Percentiles rank a stretch among this genome's conserved stretches.
Evolutionary conservation across 2,113 vertebrate genomes (phyloP).

Genomic region (Pterophyllum scalare): DNA sequence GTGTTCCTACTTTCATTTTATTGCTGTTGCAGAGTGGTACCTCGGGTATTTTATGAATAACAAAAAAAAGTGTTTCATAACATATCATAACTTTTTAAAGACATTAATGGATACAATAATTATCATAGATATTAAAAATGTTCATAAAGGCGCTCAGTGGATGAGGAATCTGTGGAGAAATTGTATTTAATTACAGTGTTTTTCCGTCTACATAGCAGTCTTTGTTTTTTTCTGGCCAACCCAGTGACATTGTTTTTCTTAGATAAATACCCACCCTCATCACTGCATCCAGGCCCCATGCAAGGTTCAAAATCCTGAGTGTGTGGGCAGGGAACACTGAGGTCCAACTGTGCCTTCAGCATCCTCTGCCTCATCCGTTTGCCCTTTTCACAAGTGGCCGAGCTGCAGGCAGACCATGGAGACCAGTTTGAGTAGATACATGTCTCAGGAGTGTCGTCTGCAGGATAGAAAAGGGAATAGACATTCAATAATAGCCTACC

Average conservation of each 20-base stretch:
- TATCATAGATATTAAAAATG: background rate
- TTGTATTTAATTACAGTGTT: slow-evolving; percentile 1
- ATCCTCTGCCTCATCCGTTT: slow-evolving; percentile 98
- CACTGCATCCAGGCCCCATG: slow-evolving; percentile 97
- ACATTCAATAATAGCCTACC: background rate
- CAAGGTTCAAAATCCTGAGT: slow-evolving; percentile 98
- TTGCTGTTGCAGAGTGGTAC: background rate
- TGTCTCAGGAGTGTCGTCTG: slow-evolving; percentile 98
- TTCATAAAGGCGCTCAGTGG: background rate
- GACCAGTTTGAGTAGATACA: slow-evolving; percentile 99
- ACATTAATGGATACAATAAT: slow-evolving; percentile 1
- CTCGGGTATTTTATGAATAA: slow-evolving; percentile 10
- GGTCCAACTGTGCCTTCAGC: slow-evolving; percentile 97
- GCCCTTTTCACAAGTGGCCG: slow-evolving; percentile 97
- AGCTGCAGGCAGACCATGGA: slow-evolving; percentile 98
- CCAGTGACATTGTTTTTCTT: background rate
- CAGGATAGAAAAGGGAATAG: slow-evolving; percentile 18
- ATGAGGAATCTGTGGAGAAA: background rate
- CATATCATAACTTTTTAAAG: slow-evolving; percentile 3
- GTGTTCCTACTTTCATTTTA: background rate
- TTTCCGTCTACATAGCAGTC: background rate
- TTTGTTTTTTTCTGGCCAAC: background rate
- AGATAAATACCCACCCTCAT: slow-evolving; percentile 85
- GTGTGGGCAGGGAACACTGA: slow-evolving; percentile 95
- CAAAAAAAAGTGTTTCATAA: background rate